These are phyloP conservation scores for Dryobates pubescens DNA, from an alignment of 2,797 vertebrate species.

Conservation along the genomic window DNA sequence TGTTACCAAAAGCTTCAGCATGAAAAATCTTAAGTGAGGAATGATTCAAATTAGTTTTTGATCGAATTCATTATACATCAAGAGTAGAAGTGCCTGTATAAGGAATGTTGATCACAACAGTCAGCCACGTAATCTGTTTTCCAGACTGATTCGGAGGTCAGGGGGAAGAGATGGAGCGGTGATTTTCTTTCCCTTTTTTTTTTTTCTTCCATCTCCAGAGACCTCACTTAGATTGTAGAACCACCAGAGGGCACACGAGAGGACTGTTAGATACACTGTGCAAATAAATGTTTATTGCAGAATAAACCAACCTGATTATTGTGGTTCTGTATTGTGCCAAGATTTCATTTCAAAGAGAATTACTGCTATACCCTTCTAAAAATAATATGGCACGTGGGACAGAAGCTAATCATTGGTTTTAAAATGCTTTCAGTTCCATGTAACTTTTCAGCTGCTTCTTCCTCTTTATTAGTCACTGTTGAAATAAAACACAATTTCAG, in stretches of 20 bases:
- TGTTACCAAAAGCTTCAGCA: neutral
- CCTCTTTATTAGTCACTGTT: neutral
- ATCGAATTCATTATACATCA: neutral
- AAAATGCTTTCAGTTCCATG: neutral
- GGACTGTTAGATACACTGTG: neutral
- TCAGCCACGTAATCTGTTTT: neutral
- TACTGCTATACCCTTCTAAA: constrained; percentile 6
- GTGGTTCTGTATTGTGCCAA: neutral
- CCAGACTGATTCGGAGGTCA: neutral
- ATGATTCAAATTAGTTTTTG: neutral
- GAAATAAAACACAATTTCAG: neutral
- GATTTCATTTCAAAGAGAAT: neutral
- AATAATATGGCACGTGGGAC: neutral
- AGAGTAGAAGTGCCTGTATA: neutral
- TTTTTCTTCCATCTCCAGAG: neutral
- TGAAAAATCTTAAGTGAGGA: neutral
- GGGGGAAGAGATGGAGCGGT: neutral
- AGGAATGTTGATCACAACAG: neutral
- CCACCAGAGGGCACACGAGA: constrained; percentile 78
- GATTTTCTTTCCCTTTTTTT: too few relatives aligned
- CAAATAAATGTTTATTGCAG: constrained; percentile 24
- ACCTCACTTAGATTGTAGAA: constrained; percentile 1
- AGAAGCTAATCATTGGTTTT: neutral
- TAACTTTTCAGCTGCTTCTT: neutral
- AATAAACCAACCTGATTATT: constrained; percentile 32